Base-by-base conservation (phyloP, 2,888 invertebrate genomes). In the Andrena minutula region DNA sequence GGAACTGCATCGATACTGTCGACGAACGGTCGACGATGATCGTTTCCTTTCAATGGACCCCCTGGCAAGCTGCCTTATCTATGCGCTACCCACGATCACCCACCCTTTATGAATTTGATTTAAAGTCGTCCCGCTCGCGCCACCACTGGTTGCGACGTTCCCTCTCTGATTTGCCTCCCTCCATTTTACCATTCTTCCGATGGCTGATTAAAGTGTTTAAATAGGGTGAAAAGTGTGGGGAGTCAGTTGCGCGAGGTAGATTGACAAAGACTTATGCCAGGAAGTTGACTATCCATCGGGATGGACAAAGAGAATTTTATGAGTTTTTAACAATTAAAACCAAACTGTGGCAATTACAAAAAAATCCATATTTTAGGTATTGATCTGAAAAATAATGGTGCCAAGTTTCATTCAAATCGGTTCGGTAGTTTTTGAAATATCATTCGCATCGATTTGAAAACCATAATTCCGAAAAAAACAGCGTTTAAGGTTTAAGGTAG, bases 11-110 rank as follows among this genome's bases (percentile, higher is more conserved):
- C 32, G 53, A 32, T 53, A 53, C 35, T 60, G 65, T 69, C 32
- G 28, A 61, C 60, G 49, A 56, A 72, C 60, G 47, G 32, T 28
- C 66, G 64, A 60, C 75, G 47, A 82, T 82, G 47, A 86, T 84
- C 80, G 78, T 75, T 82, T 61, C 71, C 68, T 76, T 76, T 79
- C 83, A 75, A 86, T 65, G 75, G 65, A 47, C n/a, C 47, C 41
- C 51, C 56, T 86, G 86, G 86, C 86, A 84, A 68, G 20, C 71
- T 84, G 86, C 81, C 70, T 75, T 70, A 28, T 53, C 60, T 58
- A 60, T 49, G 49, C 77, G 63, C 60, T 35, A 32, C 63, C 53
- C 47, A 23, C 72, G 20, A 82, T 72, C 72, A 49, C 20, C 70
- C 41, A 41, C 41, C 49, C 63, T 23, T 26, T 63, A 53, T 68